A percentile compares a stretch with the other conserved stretches of the same genome.
These are phyloP conservation scores for Epistrophe eligans DNA, from an alignment of 2,888 invertebrate genomes.

Conservation along the genomic window DNA sequence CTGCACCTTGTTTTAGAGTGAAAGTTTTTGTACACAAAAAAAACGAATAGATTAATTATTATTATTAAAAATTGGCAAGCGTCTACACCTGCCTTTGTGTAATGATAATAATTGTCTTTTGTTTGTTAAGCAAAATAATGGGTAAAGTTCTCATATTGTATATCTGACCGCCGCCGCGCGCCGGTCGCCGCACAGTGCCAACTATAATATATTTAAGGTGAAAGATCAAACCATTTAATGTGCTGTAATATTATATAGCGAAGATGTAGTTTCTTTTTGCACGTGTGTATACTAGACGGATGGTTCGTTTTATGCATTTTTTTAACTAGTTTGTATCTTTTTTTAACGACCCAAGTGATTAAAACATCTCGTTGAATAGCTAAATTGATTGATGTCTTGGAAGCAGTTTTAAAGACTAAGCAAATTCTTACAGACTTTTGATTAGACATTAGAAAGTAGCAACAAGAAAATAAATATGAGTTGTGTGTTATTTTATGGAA, in stretches of 20 bases:
- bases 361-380: conserved; percentile 10
- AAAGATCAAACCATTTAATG: conserved; percentile 20
- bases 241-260: conserved; percentile 1
- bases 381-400: conserved; percentile 20
- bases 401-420: background rate
- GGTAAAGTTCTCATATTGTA: background rate
- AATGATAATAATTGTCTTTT: conserved; percentile 15
- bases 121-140: background rate
- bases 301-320: conserved; percentile 21
- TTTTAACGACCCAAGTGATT: conserved; percentile 18
- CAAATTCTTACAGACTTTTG: background rate
- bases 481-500: background rate
- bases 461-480: background rate
- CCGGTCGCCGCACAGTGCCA: background rate
- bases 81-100: conserved; percentile 12
- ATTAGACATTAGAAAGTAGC: background rate
- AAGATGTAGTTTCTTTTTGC: conserved; percentile 28
- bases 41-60: background rate
- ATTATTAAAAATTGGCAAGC: conserved; percentile 12
- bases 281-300: background rate
- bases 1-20: conserved; percentile 5
- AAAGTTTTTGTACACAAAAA: conserved; percentile 25
- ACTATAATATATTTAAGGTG: background rate
- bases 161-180: background rate
- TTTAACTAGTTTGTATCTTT: conserved; percentile 13